Conservation (phyloP, 1,140 invertebrate genomes). For the Drosophila seguyi region DNA sequence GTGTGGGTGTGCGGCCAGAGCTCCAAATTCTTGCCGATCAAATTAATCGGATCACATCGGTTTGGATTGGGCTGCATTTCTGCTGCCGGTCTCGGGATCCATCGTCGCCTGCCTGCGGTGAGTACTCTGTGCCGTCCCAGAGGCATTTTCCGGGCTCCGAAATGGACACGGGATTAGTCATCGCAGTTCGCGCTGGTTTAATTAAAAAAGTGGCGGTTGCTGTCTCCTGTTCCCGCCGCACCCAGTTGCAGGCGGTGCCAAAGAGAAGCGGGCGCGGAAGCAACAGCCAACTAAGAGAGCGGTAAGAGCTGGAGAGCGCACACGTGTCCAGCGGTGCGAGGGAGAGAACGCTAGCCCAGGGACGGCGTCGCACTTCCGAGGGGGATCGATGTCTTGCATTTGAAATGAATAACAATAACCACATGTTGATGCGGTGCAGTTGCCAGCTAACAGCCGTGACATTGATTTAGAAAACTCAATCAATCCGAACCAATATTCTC, state of each 20-base stretch:
- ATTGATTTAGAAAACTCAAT: background rate
- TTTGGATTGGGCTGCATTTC: conserved; percentile 4
- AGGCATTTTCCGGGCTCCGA: conserved; percentile 33
- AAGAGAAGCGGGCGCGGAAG: conserved; percentile 63
- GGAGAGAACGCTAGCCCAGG: conserved; percentile 3
- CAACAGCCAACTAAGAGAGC: conserved; percentile 71
- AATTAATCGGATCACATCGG: conserved; percentile 9
- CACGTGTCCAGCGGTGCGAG: conserved; percentile 28
- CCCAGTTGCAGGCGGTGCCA: conserved; percentile 48
- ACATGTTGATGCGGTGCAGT: conserved; percentile 25
- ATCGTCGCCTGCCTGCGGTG: conserved; percentile 50
- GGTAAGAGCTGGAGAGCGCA: conserved; percentile 33
- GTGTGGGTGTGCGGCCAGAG: conserved; percentile 11
- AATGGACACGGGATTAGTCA: conserved; percentile 61
- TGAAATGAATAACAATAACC: conserved; percentile 17
- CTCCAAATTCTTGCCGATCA: conserved; percentile 50
- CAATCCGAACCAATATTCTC: too few relatives aligned
- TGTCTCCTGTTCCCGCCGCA: conserved; percentile 72
- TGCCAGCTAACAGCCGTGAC: background rate
- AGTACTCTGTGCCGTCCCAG: conserved; percentile 37
- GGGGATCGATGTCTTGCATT: conserved; percentile 23
- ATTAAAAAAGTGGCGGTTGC: conserved; percentile 64
- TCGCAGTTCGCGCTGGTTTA: conserved; percentile 61
- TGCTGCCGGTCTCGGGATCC: conserved; percentile 3
- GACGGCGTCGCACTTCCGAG: conserved; percentile 41